Evolutionary conservation across 2,113 vertebrate species (phyloP).

Genomic region (Phocoena phocoena): DNA sequence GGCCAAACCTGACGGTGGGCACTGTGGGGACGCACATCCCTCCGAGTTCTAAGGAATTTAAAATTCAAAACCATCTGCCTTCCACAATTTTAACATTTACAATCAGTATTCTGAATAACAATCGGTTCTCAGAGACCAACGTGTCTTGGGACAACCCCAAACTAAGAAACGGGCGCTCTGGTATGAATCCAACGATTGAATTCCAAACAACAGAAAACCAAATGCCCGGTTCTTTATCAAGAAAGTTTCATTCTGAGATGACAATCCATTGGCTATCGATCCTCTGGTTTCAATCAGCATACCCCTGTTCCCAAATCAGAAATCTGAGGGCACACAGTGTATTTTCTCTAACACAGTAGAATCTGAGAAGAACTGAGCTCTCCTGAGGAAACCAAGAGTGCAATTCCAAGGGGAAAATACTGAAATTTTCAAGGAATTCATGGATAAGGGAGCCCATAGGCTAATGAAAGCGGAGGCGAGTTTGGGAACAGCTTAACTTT

Average conservation of each 20-base stretch:
- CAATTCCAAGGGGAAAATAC: neutral
- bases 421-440: neutral
- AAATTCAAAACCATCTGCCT: neutral
- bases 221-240: neutral
- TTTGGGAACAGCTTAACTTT: neutral
- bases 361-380: neutral
- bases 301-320: neutral
- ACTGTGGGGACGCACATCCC: fast-evolving
- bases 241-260: neutral
- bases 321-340: fast-evolving
- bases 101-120: neutral
- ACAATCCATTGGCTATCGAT: fast-evolving
- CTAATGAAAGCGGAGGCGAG: neutral
- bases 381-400: neutral
- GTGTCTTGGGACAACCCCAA: neutral
- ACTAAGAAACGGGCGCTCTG: neutral
- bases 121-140: neutral
- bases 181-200: neutral
- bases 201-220: neutral
- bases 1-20: neutral
- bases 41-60: neutral
- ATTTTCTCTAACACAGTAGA: too few relatives aligned
- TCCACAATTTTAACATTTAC: too few relatives aligned
- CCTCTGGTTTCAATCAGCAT: neutral
- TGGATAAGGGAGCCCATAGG: neutral